Evolutionary conservation across 1,140 invertebrate genomes (phyloP), one percentile per base, ranked within the genome.

Genomic region (Diorhabda sublineata): DNA sequence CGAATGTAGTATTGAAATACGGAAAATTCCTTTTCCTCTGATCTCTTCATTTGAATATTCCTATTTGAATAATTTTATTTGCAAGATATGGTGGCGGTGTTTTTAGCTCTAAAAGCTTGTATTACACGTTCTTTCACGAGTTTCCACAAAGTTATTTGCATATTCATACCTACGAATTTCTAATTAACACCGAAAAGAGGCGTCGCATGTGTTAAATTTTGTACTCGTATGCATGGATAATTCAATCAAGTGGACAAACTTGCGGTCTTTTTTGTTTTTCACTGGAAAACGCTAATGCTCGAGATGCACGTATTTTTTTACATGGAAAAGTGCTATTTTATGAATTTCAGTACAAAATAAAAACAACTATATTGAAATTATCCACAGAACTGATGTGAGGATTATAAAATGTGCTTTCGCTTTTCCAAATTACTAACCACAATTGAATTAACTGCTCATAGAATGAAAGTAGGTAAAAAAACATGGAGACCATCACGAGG

Each of bases 1-100:
- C 47, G 6, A 8, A 6, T 8, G 6, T 52, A 8, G 6, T 52
- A 52, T 52, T 11, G n/a, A 62, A 62, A 62, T 62, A 62, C 42
- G 42, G n/a, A 62, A 64, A 64, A 42, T 64, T 47, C 47, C 63
- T 42, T 57, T 64, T 64, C 63, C 26, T 47, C 63, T 64, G 63
- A 64, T 64, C 69, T 64, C 69, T 64, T 63, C 58, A 67, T 71
- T 68, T 71, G 64, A 68, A 68, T 71, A 68, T 64, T 60, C 62
- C 58, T 59, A 68, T 71, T 71, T 71, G 70, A 71, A 71, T 71
- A 71, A 71, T 71, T 68, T 58, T 56, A 63, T 71, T 71, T 68
- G 62, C 61, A 71, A 68, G 66, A 68, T 63, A 67, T 70, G 63
- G 69, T 64, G 65, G 65, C 56, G 52, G 69, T 63, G 66, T 67